Base-by-base conservation (phyloP, 2,797 vertebrate genomes). In the Apogon talboti region DNA sequence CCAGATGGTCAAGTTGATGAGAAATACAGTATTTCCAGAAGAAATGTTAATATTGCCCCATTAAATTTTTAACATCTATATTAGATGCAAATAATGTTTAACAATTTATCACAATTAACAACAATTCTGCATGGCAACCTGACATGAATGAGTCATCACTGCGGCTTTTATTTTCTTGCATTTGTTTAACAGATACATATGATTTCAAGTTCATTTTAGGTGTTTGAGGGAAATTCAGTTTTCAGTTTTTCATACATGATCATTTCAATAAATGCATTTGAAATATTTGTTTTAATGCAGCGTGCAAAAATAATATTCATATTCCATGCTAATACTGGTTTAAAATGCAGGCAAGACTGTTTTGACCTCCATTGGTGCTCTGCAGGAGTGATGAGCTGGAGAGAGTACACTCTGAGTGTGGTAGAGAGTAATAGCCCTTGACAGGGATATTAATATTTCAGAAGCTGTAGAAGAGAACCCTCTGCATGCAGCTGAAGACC, bases 381-480 rank as follows among this genome's bases (percentile, higher is more conserved):
- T 63, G 65, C 52, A 71, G 72, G 52, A 71, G 79, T 74, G 82
- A 79, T 68, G 68, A 87, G 82, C 61, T 49, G 46, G 43, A 10
- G 78, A 76, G 68, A 71, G 76, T 47, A 51, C 67, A 54, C 61
- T 78, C 54, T 77, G 75, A 87, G 73, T 76, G 72, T 62, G 67
- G 75, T 77, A 50, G 43, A 88, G 62, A 67, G 78, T 87, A 87
- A 92, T 78, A 53, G 53, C 30, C 64, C 58, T 56, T 85, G 89
- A 86, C 89, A 91, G 78, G 71, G 42, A 51, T 61, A 84, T 92
- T 81, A 76, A 92, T 90, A 87, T 81, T 91, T 91, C 16, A 91
- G 56, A 67, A 67, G 68, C 35, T 35, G 61, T 24, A 49, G 60
- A 83, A 66, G 56, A 84, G 70, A 76, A 78, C 63, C 62, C 54